A percentile compares a stretch with the other conserved stretches of the same genome.
Conservation (phyloP, 1,140 invertebrate genomes). For the Homarus americanus region DNA sequence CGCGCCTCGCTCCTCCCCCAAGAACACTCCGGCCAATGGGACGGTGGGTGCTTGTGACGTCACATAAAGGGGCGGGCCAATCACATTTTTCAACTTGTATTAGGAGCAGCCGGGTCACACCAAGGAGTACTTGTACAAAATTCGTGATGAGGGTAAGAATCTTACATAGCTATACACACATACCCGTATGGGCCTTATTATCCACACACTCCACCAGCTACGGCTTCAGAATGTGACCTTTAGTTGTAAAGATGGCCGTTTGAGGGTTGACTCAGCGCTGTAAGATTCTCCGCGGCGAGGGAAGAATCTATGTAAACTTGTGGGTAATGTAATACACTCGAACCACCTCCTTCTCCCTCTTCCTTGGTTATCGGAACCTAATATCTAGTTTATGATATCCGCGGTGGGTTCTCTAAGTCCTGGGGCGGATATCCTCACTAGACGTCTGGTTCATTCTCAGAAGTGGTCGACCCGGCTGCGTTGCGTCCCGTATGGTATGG, state of each 20-base stretch:
- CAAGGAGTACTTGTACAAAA: conserved; percentile 24
- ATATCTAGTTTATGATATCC: background rate
- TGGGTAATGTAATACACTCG: background rate
- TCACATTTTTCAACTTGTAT: conserved; percentile 67
- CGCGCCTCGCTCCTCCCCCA: conserved; percentile 54
- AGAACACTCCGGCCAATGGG: conserved; percentile 41
- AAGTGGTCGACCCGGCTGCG: too few relatives aligned
- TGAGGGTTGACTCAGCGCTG: background rate
- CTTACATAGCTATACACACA: conserved; percentile 63
- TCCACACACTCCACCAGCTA: background rate
- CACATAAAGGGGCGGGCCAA: conserved; percentile 63
- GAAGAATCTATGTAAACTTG: background rate
- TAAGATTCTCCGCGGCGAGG: background rate
- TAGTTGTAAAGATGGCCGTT: background rate
- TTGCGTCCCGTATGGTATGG: too few relatives aligned
- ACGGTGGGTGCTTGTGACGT: conserved; percentile 38
- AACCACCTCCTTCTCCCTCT: background rate
- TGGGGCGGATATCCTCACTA: background rate
- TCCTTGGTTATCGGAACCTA: background rate
- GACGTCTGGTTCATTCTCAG: background rate
- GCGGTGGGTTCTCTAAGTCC: too few relatives aligned
- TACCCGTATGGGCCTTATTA: conserved; percentile 4
- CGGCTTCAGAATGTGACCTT: background rate
- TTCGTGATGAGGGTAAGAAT: conserved; percentile 58
- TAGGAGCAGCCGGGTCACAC: conserved; percentile 31